phyloP scores from a whole-genome alignment of 37 sponge, comb jelly and placozoan species.

The Eunapius fragilis region DNA sequence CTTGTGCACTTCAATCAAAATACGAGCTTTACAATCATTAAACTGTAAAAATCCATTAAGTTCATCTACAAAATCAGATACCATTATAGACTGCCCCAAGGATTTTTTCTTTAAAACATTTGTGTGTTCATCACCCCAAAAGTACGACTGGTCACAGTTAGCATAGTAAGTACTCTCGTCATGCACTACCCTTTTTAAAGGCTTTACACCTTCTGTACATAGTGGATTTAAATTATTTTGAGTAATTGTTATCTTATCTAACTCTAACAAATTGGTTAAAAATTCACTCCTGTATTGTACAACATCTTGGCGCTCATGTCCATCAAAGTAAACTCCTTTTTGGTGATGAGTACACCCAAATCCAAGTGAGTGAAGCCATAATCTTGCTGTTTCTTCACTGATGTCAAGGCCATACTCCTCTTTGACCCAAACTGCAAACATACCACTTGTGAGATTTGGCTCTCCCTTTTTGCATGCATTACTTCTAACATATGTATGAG shows the following conservation, averaged over 20 bases:
- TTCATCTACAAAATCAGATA: constrained; percentile 68
- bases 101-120: constrained; percentile 42
- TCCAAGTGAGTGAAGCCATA: constrained; percentile 38
- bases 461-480: constrained; percentile 31
- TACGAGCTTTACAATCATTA: constrained; percentile 2
- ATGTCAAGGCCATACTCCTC: not conserved
- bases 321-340: constrained; percentile 65
- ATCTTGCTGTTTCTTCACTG: constrained; percentile 21
- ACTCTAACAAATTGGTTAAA: not conserved
- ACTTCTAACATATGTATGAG: constrained; percentile 26
- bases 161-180: constrained; percentile 46
- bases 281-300: constrained; percentile 23
- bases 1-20: not conserved
- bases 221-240: not conserved
- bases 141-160: too few relatives aligned
- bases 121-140: constrained; percentile 23
- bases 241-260: not conserved
- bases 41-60: constrained; percentile 24
- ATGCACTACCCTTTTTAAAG: constrained; percentile 11
- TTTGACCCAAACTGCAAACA: constrained; percentile 13
- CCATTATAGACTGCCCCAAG: constrained; percentile 44
- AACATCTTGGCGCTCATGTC: constrained; percentile 64
- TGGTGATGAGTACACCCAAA: constrained; percentile 1
- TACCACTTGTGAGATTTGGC: too few relatives aligned
- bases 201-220: not conserved